Evolutionary conservation across 2,113 vertebrate genomes (phyloP), one percentile per base, ranked within the genome.

Genomic region (Isurus oxyrinchus): DNA sequence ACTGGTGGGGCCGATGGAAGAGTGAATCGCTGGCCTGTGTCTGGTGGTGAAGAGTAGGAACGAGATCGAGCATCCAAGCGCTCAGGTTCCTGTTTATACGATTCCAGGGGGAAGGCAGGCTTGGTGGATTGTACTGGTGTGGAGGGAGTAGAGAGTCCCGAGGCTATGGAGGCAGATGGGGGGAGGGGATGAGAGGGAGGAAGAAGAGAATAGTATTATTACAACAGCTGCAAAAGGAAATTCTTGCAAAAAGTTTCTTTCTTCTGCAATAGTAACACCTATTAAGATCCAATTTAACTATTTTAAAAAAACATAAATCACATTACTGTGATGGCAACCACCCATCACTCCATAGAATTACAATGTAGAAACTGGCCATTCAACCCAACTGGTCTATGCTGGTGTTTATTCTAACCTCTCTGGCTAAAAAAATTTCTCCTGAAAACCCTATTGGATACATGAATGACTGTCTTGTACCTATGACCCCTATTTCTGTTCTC

Each of bases 91-190:
- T 98, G 98, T 96, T 98, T 98, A 96, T 98, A 98, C 96, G 98
- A 98, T 96, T 99, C 99, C 44, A 98, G 98, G 79, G 98, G 98
- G 97, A 99, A 99, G 0, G 98, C 97, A 44, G 98, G 98, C 97
- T 98, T 99, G 97, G 97, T 97, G 96, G 97, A 98, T 97, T 99
- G 99, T 90, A 98, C 99, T 63, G 99, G 99, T 13, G 99, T 99
- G 14, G 98, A 98, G 76, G 99, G 98, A 63, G 99, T 99, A 40
- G 98, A 98, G 96, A 98, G 98, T 96, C 99, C 99, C 57, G 99
- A 99, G 96, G 98, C 99, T 99, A 97, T 53, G 96, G 96, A 97
- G 63, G 63, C 44, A 49, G 59, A 8, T 66, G 63, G 63, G 63
- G 63, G 61, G 11, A 14, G 61, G 44, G 44, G 44, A 95, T 61